Evolutionary conservation across 2,797 vertebrate genomes (phyloP).

Genomic region (Danio choprae): DNA sequence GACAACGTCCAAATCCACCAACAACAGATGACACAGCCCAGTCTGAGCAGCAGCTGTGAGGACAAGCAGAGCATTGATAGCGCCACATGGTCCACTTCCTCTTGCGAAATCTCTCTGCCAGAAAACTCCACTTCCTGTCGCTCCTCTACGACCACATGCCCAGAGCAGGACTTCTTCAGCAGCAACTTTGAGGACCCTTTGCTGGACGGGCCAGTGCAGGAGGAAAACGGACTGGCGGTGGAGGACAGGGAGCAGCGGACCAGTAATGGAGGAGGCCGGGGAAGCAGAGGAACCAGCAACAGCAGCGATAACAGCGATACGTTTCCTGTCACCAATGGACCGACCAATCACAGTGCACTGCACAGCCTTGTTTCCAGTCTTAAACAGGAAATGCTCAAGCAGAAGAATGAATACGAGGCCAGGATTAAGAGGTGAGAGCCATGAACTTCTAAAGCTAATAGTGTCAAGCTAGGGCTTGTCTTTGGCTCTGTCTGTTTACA

Average conservation of each 20-base stretch:
- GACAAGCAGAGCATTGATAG: slow-evolving; percentile 98
- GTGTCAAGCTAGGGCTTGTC: background rate
- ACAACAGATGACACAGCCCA: slow-evolving; percentile 71
- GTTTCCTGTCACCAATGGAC: slow-evolving; percentile 76
- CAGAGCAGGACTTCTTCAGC: slow-evolving; percentile 91
- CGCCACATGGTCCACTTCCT: slow-evolving; percentile 98
- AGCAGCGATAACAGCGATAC: slow-evolving; percentile 90
- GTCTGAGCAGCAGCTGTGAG: slow-evolving; percentile 82
- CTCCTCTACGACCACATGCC: slow-evolving; percentile 96
- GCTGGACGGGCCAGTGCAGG: slow-evolving; percentile 80
- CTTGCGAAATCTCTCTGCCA: slow-evolving; percentile 96
- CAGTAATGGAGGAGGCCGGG: slow-evolving; percentile 69
- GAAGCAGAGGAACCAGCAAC: slow-evolving; percentile 83
- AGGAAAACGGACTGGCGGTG: slow-evolving; percentile 59
- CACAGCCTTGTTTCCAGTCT: slow-evolving; percentile 95
- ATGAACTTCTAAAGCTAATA: background rate
- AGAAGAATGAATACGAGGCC: slow-evolving; percentile 93
- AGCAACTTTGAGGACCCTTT: slow-evolving; percentile 87
- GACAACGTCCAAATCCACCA: slow-evolving; percentile 96
- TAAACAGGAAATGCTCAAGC: slow-evolving; percentile 97
- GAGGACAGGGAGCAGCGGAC: slow-evolving; percentile 79
- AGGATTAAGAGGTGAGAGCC: slow-evolving; percentile 89
- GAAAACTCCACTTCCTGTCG: slow-evolving; percentile 96
- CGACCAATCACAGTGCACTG: slow-evolving; percentile 89
- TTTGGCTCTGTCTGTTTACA: background rate